These are phyloP conservation scores for Habroteleia sp. DNA, from an alignment of 2,888 invertebrate genomes.

Conservation along the genomic window DNA sequence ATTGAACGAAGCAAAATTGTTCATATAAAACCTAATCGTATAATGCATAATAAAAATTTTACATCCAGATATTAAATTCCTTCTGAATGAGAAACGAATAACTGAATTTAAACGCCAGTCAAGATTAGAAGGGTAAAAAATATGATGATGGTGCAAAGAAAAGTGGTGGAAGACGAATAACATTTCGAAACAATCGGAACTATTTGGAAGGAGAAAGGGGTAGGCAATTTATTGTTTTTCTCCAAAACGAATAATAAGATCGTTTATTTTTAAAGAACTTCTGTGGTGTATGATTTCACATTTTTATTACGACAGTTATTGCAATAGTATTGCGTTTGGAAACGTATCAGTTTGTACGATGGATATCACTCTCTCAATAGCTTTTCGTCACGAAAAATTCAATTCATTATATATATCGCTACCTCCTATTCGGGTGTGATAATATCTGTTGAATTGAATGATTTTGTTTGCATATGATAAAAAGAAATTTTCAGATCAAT, in stretches of 20 bases:
- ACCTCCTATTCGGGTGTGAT: constrained; percentile 2
- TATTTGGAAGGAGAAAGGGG: constrained; percentile 19
- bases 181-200: constrained; percentile 51
- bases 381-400: constrained; percentile 46
- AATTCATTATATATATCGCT: constrained; percentile 42
- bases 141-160: constrained; percentile 37
- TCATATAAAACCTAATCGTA: constrained; percentile 38
- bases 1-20: constrained; percentile 22
- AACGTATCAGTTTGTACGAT: constrained; percentile 39
- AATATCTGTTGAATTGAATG: constrained; percentile 25
- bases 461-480: no score
- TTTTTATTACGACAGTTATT: constrained; percentile 54
- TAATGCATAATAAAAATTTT: constrained; percentile 40
- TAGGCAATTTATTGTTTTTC: constrained; percentile 46
- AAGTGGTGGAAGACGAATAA: constrained; percentile 37
- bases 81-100: constrained; percentile 45
- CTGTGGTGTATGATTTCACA: constrained; percentile 40
- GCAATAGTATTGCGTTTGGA: constrained; percentile 25
- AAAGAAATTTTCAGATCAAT: no score
- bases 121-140: constrained; percentile 38
- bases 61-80: constrained; percentile 40
- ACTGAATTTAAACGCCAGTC: constrained; percentile 30
- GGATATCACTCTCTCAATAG: constrained; percentile 30
- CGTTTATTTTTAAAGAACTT: constrained; percentile 53
- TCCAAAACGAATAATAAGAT: constrained; percentile 40